Evolutionary conservation across 92 coral and sea anemone species (phyloP), one percentile per base, ranked within the genome.

Genomic region (Epizoanthus scotinus): DNA sequence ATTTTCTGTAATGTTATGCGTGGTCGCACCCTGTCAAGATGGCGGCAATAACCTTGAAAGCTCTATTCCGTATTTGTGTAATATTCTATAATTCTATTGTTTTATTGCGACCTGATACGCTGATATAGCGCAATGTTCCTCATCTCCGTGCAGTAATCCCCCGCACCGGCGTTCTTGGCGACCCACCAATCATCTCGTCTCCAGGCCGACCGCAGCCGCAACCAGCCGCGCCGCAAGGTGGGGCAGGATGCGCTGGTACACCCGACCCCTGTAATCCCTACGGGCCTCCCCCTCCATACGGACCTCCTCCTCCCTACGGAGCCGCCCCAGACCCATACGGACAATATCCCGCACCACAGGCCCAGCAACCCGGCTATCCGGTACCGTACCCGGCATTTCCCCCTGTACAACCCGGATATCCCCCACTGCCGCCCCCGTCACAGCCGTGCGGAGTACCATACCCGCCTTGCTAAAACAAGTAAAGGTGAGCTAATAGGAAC

Each of bases 241-340:
- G 79, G 0, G 42, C 79, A 28, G 81, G 81, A 38, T 75, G 81
- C 22, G 54, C 17, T 20, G 81, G 81, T 66, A 34, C 49, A 3
- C 78, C 56, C 27, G 68, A 75, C 57, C 81, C 81, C 25, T 75
- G 81, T 36, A 75, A 75, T 57, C 81, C 81, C 1, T 68, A 68
- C n/a, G 73, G 73, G 13, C 73, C 73, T 15, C 73, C 73, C 22
- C 73, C 73, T 19, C 73, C 73, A 31, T 68, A 68, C 73, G 73
- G 54, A 19, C n/a, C n/a, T n/a, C 72, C 72, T 9, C 72, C 72
- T 19, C 73, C 73, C 56, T 68, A 68, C 73, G 73, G 54, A 19
- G 55, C 56, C 56, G 73, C 73, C 31, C 73, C 73, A 19, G 52
- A 68, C 31, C 73, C 73, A 17, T 75, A 75, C 27, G 81, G 81